A percentile compares a stretch with the other conserved stretches of the same genome.
phyloP scores from a whole-genome alignment of 1,140 invertebrate species.

The Choristoneura fumiferana region DNA sequence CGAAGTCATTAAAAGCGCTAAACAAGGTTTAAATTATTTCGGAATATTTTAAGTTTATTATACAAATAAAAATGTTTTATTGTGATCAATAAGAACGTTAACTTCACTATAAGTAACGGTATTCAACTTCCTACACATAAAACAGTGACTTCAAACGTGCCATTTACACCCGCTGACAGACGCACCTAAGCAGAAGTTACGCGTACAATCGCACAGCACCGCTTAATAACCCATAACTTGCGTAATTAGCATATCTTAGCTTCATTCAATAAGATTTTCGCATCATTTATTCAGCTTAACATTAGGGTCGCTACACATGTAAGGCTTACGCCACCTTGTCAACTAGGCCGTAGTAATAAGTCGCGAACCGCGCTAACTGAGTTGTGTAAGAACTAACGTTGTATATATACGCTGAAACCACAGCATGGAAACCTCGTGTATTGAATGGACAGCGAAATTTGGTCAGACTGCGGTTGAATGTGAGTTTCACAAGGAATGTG shows the following conservation, averaged over 20 bases:
- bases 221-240: conserved; percentile 1
- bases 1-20: too few relatives aligned
- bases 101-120: too few relatives aligned
- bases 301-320: conserved; percentile 16
- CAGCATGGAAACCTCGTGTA: not conserved
- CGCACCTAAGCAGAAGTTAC: too few relatives aligned
- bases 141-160: too few relatives aligned
- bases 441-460: conserved; percentile 8
- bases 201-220: not conserved
- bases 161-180: too few relatives aligned
- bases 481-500: conserved; percentile 12
- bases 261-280: conserved; percentile 15
- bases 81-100: too few relatives aligned
- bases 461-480: conserved; percentile 1
- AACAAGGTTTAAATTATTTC: too few relatives aligned
- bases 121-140: too few relatives aligned
- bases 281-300: conserved; percentile 11
- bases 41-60: too few relatives aligned
- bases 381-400: conserved; percentile 1
- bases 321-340: conserved; percentile 11
- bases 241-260: not conserved
- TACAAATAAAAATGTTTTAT: too few relatives aligned
- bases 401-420: conserved; percentile 7
- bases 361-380: conserved; percentile 9
- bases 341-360: conserved; percentile 8